A percentile compares a stretch with the other conserved stretches of the same genome.
Evolutionary conservation across 2,797 vertebrate species (phyloP).

Genomic region (Gila robusta): DNA sequence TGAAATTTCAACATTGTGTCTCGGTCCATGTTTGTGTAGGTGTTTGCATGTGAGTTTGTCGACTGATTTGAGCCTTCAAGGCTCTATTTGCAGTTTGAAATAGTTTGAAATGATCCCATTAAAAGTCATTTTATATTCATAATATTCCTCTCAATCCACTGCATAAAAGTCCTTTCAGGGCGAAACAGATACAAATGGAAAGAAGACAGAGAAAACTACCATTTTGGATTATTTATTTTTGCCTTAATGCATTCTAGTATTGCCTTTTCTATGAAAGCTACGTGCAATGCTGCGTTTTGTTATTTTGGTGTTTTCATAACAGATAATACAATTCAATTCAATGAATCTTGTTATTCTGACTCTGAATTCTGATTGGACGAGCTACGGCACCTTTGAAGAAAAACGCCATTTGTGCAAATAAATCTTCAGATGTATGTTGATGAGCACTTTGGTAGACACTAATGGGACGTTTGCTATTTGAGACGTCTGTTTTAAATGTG

Average conservation of each 20-base stretch:
- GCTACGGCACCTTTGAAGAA: background rate
- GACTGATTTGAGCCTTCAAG: background rate
- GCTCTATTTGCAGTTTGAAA: background rate
- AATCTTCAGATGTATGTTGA: background rate
- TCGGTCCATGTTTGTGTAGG: constrained; percentile 45
- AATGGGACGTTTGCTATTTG: constrained; percentile 24
- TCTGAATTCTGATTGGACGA: background rate
- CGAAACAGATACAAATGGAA: background rate
- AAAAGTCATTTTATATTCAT: background rate
- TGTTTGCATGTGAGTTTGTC: constrained; percentile 33
- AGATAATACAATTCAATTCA: background rate
- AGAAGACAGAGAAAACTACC: background rate
- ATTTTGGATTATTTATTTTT: background rate
- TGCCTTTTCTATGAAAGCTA: background rate
- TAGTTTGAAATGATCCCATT: background rate
- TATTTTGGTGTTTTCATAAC: background rate
- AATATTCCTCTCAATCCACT: background rate
- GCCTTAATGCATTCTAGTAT: background rate
- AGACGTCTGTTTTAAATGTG: constrained; percentile 40
- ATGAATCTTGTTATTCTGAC: background rate
- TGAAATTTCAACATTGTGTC: constrained; percentile 68
- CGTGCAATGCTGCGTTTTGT: background rate
- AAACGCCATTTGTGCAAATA: background rate
- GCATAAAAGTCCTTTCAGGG: background rate
- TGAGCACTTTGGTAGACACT: background rate